Conservation (phyloP, 2,113 vertebrate species). For the Albula goreensis region DNA sequence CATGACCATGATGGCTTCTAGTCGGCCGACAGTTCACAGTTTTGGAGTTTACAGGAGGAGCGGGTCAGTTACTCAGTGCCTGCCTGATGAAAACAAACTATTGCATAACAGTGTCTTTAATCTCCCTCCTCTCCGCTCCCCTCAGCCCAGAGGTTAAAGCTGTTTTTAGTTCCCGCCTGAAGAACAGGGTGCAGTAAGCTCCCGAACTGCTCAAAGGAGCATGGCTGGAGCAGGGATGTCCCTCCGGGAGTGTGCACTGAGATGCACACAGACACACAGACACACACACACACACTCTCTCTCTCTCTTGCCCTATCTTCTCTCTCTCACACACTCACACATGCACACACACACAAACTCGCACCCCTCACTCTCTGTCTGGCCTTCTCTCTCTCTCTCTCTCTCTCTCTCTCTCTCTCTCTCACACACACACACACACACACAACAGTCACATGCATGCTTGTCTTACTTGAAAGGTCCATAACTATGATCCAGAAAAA, state of each 20-base stretch:
- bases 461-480: too few species aligned
- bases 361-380: too few species aligned
- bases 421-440: not conserved
- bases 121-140: constrained; percentile 9
- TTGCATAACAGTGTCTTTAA: constrained; percentile 48
- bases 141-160: constrained; percentile 38
- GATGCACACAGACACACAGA: not conserved
- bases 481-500: too few species aligned
- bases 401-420: too few species aligned
- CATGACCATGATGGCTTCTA: not conserved
- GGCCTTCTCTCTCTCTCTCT: too few species aligned
- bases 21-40: not conserved
- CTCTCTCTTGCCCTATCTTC: too few species aligned
- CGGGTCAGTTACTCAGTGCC: constrained; percentile 38
- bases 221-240: not conserved
- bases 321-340: too few species aligned
- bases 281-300: not conserved
- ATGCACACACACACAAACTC: too few species aligned
- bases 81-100: constrained; percentile 51
- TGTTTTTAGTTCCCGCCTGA: constrained; percentile 52
- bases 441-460: not conserved
- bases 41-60: constrained; percentile 43
- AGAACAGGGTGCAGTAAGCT: constrained; percentile 32
- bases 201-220: not conserved
- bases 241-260: not conserved